These are phyloP conservation scores for Todus mexicanus DNA, from an alignment of 2,797 vertebrate species.

Conservation along the genomic window DNA sequence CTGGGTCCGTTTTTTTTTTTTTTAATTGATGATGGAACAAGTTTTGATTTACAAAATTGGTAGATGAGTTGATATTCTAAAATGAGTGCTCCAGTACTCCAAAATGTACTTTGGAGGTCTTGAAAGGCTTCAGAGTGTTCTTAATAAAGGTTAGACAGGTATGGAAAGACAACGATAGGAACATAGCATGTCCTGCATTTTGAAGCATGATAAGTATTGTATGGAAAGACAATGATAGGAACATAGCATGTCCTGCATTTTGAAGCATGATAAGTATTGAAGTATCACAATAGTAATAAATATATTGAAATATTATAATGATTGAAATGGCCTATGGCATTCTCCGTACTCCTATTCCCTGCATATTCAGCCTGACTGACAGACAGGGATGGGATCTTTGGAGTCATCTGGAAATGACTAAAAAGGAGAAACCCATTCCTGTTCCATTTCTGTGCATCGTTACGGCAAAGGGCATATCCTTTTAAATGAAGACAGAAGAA, in stretches of 20 bases:
- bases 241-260: background rate
- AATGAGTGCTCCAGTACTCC: background rate
- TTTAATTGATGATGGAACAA: background rate
- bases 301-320: no score
- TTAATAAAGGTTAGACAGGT: background rate
- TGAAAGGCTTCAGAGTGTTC: background rate
- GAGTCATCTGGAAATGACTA: background rate
- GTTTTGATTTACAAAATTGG: background rate
- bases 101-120: background rate
- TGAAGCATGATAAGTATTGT: no score
- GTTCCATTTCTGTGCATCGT: background rate
- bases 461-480: background rate
- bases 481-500: background rate
- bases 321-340: background rate
- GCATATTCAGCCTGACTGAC: background rate
- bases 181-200: background rate
- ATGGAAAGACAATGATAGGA: background rate
- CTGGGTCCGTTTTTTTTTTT: background rate
- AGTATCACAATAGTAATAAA: no score
- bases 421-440: background rate
- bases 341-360: background rate
- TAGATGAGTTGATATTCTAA: background rate
- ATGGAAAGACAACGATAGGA: background rate
- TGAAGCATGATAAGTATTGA: no score
- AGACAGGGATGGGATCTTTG: background rate